These are phyloP conservation scores for Mimas tiliae DNA, from an alignment of 2,888 invertebrate genomes.

Conservation along the genomic window DNA sequence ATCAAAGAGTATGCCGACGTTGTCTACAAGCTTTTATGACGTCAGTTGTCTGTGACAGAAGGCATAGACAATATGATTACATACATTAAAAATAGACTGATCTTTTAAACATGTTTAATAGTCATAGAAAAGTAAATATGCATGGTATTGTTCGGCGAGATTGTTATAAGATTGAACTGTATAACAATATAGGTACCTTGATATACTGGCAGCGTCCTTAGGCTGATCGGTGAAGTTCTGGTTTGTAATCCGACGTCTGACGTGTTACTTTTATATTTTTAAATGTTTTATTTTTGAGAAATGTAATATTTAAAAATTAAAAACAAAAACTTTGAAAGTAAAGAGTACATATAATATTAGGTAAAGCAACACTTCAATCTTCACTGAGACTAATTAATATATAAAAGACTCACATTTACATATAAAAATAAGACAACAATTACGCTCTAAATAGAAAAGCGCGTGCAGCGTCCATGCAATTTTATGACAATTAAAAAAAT, in stretches of 20 bases:
- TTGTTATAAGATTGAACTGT: too few relatives aligned
- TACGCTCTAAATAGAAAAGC: slow-evolving; percentile 16
- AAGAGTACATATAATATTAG: background rate
- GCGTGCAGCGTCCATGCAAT: slow-evolving; percentile 18
- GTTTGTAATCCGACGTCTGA: too few relatives aligned
- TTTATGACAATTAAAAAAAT: slow-evolving; percentile 19
- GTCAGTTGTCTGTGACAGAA: slow-evolving; percentile 36
- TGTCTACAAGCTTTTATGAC: slow-evolving; percentile 30
- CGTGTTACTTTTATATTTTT: too few relatives aligned
- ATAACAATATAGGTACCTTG: too few relatives aligned
- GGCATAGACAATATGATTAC: slow-evolving; percentile 1
- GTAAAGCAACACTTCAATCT: too few relatives aligned
- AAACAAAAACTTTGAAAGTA: too few relatives aligned
- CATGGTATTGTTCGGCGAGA: too few relatives aligned
- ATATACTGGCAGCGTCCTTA: too few relatives aligned
- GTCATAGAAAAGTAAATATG: too few relatives aligned
- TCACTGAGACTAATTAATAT: background rate
- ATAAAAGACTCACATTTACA: slow-evolving; percentile 23
- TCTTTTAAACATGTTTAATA: background rate
- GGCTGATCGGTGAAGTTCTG: too few relatives aligned
- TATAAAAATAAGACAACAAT: slow-evolving; percentile 20
- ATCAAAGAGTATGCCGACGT: slow-evolving; percentile 53
- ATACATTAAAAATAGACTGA: background rate
- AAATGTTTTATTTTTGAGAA: too few relatives aligned
- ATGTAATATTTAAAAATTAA: too few relatives aligned